Percentiles rank a stretch among this genome's conserved stretches.
These are phyloP conservation scores for Bradypodion ventrale DNA, from an alignment of 2,797 vertebrate genomes.

Conservation along the genomic window DNA sequence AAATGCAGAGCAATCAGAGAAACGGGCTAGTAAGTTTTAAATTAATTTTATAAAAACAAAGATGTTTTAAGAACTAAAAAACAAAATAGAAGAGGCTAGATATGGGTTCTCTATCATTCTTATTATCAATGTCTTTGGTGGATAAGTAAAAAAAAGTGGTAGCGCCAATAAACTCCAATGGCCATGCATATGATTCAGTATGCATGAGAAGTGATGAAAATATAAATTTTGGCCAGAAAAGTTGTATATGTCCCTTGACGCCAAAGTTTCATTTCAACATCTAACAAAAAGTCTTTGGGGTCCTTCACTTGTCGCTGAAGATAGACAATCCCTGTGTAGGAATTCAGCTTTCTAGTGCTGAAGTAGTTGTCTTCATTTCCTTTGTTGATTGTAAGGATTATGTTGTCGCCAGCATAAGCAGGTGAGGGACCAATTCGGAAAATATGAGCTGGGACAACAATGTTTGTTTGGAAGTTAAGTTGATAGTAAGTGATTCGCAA, in stretches of 20 bases:
- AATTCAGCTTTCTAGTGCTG: conserved; percentile 88
- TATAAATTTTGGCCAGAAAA: conserved; percentile 86
- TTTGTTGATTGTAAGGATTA: conserved; percentile 87
- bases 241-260: conserved; percentile 87
- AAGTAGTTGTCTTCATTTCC: conserved; percentile 95
- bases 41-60: conserved; percentile 68
- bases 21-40: conserved; percentile 61
- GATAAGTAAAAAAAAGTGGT: conserved; percentile 57
- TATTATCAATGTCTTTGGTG: conserved; percentile 58
- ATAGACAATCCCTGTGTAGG: conserved; percentile 91
- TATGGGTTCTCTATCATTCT: conserved; percentile 57
- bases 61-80: conserved; percentile 56
- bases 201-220: conserved; percentile 89
- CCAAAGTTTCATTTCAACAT: conserved; percentile 96
- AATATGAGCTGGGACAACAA: conserved; percentile 91
- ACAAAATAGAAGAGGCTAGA: conserved; percentile 52
- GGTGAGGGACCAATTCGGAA: conserved; percentile 96
- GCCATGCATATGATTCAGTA: conserved; percentile 75
- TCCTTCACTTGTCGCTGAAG: conserved; percentile 85
- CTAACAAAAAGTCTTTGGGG: conserved; percentile 88
- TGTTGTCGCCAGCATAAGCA: conserved; percentile 90
- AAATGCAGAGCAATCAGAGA: conserved; percentile 21
- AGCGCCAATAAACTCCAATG: conserved; percentile 73
- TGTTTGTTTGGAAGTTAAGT: conserved; percentile 93
- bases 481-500: conserved; percentile 93